Evolutionary conservation across 2,888 invertebrate species (phyloP), one percentile per base, ranked within the genome.

Genomic region (Eupithecia centaureata): DNA sequence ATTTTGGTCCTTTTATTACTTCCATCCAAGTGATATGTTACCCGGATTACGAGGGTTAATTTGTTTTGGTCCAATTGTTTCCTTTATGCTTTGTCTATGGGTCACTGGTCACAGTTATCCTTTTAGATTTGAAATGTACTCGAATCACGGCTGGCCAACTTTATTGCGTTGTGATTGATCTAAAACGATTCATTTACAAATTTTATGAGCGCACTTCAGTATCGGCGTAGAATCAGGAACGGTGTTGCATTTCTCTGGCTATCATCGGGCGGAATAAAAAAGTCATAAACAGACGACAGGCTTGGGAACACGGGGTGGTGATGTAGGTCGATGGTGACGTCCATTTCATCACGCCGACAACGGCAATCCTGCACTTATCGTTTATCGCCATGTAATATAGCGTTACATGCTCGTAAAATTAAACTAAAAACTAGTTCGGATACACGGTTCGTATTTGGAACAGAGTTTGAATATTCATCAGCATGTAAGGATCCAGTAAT

Each of bases 181-280:
- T 63, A 78, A 82, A 86, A 83, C 79, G 77, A 79, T 84, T 83
- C 76, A 84, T 86, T 86, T 85, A 84, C 71, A 81, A 72, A 77
- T 84, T 86, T 85, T 83, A 86, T 85, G 81, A 75, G 79, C 79
- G 74, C 82, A 81, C 81, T 86, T 80, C 79, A 84, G 82, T 88
- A 87, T 89, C 86, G 78, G 75, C 78, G 78, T 83, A 79, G 87
- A 89, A 90, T 87, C 82, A 82, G 86, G 87, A 86, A 84, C 86
- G 87, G 88, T 90, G 82, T 90, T 90, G 89, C 90, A 87, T 92
- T 90, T 91, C 90, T 88, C 82, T 80, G 77, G 82, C 84, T 84
- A 89, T 86, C 86, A 89, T 86, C 86, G 86, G 85, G 84, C 84
- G 86, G 85, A 90, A 92, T 92, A 91, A 92, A 92, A 92, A 91